These are phyloP conservation scores for Scaptomyza reducta DNA, from an alignment of 2,888 invertebrate species.

Conservation along the genomic window DNA sequence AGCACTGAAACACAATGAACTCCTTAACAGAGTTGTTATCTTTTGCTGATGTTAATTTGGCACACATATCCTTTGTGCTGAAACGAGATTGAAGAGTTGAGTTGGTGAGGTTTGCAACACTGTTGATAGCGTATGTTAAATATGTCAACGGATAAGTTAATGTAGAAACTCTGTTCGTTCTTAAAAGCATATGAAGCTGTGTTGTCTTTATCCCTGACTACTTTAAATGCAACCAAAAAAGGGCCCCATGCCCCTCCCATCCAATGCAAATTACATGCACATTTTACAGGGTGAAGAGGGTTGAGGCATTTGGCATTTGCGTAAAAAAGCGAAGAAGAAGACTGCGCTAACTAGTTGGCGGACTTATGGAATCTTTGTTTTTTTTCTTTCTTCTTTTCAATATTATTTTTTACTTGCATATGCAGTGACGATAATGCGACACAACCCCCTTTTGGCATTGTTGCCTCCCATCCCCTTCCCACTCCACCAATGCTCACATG, in stretches of 20 bases:
- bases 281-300: conserved; percentile 3
- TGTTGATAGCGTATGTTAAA: conserved; percentile 21
- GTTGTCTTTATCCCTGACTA: conserved; percentile 68
- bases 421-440: conserved; percentile 55
- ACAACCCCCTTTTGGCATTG: conserved; percentile 15
- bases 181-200: conserved; percentile 67
- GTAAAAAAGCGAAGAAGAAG: conserved; percentile 38
- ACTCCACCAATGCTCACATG: neutral
- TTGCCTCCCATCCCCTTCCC: neutral
- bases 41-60: neutral
- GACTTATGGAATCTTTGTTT: conserved; percentile 36
- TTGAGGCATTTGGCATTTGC: conserved; percentile 45
- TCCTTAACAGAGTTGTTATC: neutral
- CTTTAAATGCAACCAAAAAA: conserved; percentile 25
- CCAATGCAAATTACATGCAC: conserved; percentile 4
- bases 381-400: neutral
- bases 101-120: neutral
- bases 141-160: conserved; percentile 65
- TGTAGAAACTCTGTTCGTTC: conserved; percentile 71
- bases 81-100: neutral
- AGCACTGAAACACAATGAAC: conserved; percentile 24
- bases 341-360: conserved; percentile 62
- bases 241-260: neutral
- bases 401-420: conserved; percentile 59
- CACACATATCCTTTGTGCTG: neutral